phyloP scores from a whole-genome alignment of 2,797 vertebrate species.

The Glyptemys insculpta region DNA sequence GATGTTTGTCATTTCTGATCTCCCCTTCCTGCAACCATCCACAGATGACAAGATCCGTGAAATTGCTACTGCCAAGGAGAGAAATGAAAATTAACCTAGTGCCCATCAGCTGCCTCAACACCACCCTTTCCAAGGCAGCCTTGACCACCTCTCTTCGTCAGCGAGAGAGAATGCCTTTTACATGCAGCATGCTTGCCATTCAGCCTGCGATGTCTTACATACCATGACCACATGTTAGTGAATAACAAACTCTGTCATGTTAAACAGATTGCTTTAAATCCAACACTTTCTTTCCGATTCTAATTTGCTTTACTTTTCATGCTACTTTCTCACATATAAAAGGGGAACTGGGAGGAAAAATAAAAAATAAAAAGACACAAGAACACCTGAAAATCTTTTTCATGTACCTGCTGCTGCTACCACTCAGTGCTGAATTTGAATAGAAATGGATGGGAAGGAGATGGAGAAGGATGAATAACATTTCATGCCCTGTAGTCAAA shows the following conservation, averaged over 20 bases:
- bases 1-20: slow-evolving; percentile 78
- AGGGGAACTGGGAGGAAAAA: not conserved
- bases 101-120: slow-evolving; percentile 49
- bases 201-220: not conserved
- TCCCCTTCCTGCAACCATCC: slow-evolving; percentile 69
- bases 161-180: not conserved
- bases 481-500: slow-evolving; percentile 69
- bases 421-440: slow-evolving; percentile 51
- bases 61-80: slow-evolving; percentile 78
- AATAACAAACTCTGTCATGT: not conserved
- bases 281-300: slow-evolving; percentile 25
- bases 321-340: slow-evolving; percentile 63
- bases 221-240: accelerated
- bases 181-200: not conserved
- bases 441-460: slow-evolving; percentile 51
- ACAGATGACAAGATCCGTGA: slow-evolving; percentile 75
- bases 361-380: slow-evolving; percentile 21
- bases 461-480: slow-evolving; percentile 62
- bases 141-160: not conserved
- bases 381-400: slow-evolving; percentile 66
- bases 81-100: slow-evolving; percentile 71
- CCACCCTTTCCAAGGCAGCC: slow-evolving; percentile 55
- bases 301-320: slow-evolving; percentile 76
- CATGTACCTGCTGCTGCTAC: slow-evolving; percentile 60
- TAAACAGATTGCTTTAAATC: slow-evolving; percentile 8